Base-by-base conservation (phyloP, 1,140 invertebrate genomes). In the Nilaparvata lugens region DNA sequence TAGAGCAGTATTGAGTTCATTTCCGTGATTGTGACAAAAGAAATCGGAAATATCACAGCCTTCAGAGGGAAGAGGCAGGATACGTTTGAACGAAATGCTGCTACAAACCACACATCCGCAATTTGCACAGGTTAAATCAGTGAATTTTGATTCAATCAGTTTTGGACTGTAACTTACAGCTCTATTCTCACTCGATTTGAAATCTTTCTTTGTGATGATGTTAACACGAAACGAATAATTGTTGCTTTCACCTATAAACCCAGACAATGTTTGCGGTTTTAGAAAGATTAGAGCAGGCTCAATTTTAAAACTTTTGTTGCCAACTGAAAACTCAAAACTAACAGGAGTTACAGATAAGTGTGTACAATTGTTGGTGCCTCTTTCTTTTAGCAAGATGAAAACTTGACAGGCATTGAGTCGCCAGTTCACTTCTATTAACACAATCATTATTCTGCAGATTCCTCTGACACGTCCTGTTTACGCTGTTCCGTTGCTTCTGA, bases 11-110 rank as follows among this genome's bases (percentile, higher is more conserved):
- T 35, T 35, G 4, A 35, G 31, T 38, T 45, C 48, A 48, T 58
- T 13, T 21, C 28, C 19, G 38, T 51, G 31, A 13, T 18, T 23
- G 35, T 62, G 61, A 35, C 61, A 62, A 48, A 62, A 62, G 13
- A 62, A 45, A 25, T 62, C 61, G 7, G 43, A 43, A 23, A 56
- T 7, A 40, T 23, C 43, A 13, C 43, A 57, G n/a, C 28, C 48
- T n/a, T 42, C 19, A 24, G 61, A 51, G 7, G 61, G 61, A 14
- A 62, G 31, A 9, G 61, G 61, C 13, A 62, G 53, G 40, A 62
- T 45, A 24, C 61, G 14, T 9, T 45, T 55, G 6, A 62, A 58
- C 2, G 9, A 7, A 28, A 52, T 56, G 23, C 51, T 35, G 16
- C 21, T 40, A 58, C 48, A 62, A 51, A 51, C n/a, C 38, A 28